Base-by-base conservation (phyloP, 2,113 vertebrate genomes). In the Engystomops pustulosus region DNA sequence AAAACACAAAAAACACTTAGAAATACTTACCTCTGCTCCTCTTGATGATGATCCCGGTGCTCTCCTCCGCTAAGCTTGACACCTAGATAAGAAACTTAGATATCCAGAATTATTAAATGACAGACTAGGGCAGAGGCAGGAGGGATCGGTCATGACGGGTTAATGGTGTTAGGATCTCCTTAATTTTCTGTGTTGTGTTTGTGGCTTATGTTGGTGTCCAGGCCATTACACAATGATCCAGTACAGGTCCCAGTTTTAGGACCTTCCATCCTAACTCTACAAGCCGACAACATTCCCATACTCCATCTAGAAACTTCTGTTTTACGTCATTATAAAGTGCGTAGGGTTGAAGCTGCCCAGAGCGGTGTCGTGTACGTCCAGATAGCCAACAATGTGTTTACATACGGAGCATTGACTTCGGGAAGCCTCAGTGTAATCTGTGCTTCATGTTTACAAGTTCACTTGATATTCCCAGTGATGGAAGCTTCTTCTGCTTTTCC, bases 301-400 rank as follows among this genome's bases (percentile, higher is more conserved):
- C 15, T 9, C 62, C 8, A 67, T 67, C 17, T 10, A n/a, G 18
- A 38, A 36, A 23, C n/a, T 77, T n/a, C 49, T 77, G 49, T 14
- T 55, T 58, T 1, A 12, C 6, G 15, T 36, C 18, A 58, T 12
- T 23, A 12, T 77, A 58, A 23, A 51, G 20, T 34, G n/a, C 32
- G 25, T 7, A 7, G 4, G 27, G 45, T 32, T 77, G 74, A 77
- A 7, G 32, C 38, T n/a, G 49, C 47, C 47, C 32, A 20, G 47
- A 53, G 47, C 72, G 18, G 72, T 72, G 30, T 47, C 6, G 60
- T 34, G 27, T 18, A 12, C 14, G 30, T 38, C 30, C 34, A 38
- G 32, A 30, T 11, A 20, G 72, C 47, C 74, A 58, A 20, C 34
- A 55, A 58, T 20, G 30, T 77, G 74, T 77, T 77, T 77, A 77